Base-by-base conservation (phyloP, 2,888 invertebrate genomes). In the Cacoxenus indagator region DNA sequence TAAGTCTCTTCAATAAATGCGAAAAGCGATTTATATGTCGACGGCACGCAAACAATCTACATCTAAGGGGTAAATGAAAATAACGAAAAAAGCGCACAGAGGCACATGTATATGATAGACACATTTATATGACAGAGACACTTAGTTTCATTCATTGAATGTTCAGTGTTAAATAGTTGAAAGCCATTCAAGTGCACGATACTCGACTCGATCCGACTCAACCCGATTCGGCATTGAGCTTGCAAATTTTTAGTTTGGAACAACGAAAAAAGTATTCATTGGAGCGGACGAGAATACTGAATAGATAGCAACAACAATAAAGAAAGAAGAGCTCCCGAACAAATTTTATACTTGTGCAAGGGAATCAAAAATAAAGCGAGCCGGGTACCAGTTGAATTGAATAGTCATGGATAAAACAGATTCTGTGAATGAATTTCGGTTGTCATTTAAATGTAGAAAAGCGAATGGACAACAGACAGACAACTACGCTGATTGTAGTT, bases 121-220 rank as follows among this genome's bases (percentile, higher is more conserved):
- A 37, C 8, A 14, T 11, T 11, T 14, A 37, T 11, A 37, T 11
- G 37, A 37, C 5, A 37, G 14, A 37, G 5, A 11, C 37, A 4
- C 37, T 17, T 48, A 19, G 8, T 14, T 4, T 24, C 55, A 48
- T 55, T 11, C 26, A 55, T 55, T 55, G 55, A 26, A 55, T 26
- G 9, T 26, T 19, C 55, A 19, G 11, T 11, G 27, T 19, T 14
- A 62, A 43, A 62, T 43, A 37, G 8, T 37, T 24, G 24, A 43
- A 62, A 62, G 43, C 31, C 22, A 62, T 62, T 24, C 22, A 62
- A 43, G 43, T 62, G 61, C 61, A 61, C 43, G 61, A 61, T 29
- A 61, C 61, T 37, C 24, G 45, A 24, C 45, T n/a, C 61, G 19
- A 59, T 9, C 22, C 19, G 8, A 51, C n/a, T 43, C 3, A n/a